phyloP scores from a whole-genome alignment of 92 coral and sea anemone species.

The Actinostola sp. region DNA sequence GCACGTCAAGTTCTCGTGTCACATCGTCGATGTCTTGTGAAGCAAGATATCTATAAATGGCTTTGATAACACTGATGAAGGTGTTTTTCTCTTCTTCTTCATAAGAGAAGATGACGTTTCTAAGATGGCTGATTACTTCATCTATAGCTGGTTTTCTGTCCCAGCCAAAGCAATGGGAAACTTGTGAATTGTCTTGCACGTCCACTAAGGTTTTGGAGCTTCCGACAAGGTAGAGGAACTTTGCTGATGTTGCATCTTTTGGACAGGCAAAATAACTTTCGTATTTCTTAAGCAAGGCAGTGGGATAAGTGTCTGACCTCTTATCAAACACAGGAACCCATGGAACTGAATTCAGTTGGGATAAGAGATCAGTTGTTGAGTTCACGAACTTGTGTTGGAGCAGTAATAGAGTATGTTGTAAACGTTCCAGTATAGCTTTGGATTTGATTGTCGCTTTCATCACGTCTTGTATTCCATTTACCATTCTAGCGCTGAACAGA shows the following conservation, averaged over 20 bases:
- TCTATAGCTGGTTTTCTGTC: slow-evolving; percentile 14
- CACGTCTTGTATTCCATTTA: background rate
- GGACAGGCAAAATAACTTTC: slow-evolving; percentile 43
- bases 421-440: slow-evolving; percentile 16
- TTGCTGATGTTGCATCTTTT: slow-evolving; percentile 29
- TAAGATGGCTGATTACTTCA: slow-evolving; percentile 48
- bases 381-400: too few relatives aligned
- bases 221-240: slow-evolving; percentile 43
- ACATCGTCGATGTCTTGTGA: background rate
- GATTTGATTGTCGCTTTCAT: slow-evolving; percentile 24
- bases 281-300: slow-evolving; percentile 25
- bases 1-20: background rate
- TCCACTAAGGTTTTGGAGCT: slow-evolving; percentile 38
- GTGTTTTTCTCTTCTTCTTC: slow-evolving; percentile 33
- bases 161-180: slow-evolving; percentile 54
- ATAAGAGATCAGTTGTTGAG: background rate
- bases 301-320: slow-evolving; percentile 37
- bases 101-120: slow-evolving; percentile 23
- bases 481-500: slow-evolving; percentile 25
- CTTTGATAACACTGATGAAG: slow-evolving; percentile 33
- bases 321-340: slow-evolving; percentile 46
- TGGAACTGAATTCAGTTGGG: background rate
- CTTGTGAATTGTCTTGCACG: background rate
- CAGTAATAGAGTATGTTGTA: slow-evolving; percentile 18
- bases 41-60: slow-evolving; percentile 49